Conservation (phyloP, 2,797 vertebrate species). For the Enteromius treurensis region DNA sequence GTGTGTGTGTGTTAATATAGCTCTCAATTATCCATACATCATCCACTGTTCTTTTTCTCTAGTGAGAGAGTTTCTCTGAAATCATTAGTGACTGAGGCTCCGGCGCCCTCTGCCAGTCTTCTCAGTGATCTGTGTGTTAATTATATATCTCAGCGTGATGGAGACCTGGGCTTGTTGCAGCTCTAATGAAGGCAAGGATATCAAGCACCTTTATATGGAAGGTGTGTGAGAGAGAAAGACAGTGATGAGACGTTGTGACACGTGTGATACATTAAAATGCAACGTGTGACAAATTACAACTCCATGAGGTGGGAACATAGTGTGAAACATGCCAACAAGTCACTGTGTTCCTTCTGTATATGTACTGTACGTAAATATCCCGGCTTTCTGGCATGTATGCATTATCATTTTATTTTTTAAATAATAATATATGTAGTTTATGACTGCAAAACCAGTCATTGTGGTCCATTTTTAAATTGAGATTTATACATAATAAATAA, state of each 20-base stretch:
- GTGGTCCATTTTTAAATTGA: no score
- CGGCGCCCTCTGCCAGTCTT: slow-evolving; percentile 37
- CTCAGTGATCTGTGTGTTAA: slow-evolving; percentile 49
- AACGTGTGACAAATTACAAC: slow-evolving; percentile 39
- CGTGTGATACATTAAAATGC: slow-evolving; percentile 7
- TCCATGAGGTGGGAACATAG: slow-evolving; percentile 40
- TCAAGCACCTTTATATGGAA: slow-evolving; percentile 31
- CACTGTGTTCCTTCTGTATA: not conserved
- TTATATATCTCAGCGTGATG: slow-evolving; percentile 52
- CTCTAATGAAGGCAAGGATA: slow-evolving; percentile 51
- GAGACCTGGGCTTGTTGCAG: slow-evolving; percentile 31
- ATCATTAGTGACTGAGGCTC: slow-evolving; percentile 40
- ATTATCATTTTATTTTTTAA: no score
- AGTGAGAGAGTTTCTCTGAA: slow-evolving; percentile 22
- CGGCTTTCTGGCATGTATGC: not conserved
- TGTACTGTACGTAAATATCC: not conserved
- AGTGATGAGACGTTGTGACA: slow-evolving; percentile 14
- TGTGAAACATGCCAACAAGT: slow-evolving; percentile 29
- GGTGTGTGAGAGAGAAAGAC: slow-evolving; percentile 1
- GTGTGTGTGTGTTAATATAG: slow-evolving; percentile 30
- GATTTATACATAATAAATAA: no score
- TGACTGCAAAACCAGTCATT: no score
- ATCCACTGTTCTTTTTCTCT: slow-evolving; percentile 7
- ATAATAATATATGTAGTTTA: no score
- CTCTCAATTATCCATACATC: slow-evolving; percentile 16